These are phyloP conservation scores for Drosophila sechellia DNA, from an alignment of 1,140 invertebrate species.

Conservation along the genomic window DNA sequence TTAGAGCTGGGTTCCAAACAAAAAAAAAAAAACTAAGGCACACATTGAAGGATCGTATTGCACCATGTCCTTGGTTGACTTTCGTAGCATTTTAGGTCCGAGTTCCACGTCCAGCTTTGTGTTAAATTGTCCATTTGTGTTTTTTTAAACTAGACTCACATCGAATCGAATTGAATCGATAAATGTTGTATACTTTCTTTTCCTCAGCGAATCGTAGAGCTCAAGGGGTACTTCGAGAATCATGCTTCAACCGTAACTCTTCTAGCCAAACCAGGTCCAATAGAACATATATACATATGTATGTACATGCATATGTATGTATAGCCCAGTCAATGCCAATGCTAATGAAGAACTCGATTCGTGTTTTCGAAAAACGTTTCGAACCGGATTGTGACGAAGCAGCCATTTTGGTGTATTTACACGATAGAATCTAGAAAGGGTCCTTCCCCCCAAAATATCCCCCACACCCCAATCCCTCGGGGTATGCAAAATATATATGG, in stretches of 20 bases:
- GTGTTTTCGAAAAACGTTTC: slow-evolving; percentile 5
- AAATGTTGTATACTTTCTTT: slow-evolving; percentile 48
- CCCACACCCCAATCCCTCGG: slow-evolving; percentile 13
- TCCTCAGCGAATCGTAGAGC: slow-evolving; percentile 61
- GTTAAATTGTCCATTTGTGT: slow-evolving; percentile 10
- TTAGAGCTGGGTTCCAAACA: slow-evolving; percentile 35
- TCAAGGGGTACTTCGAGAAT: slow-evolving; percentile 49
- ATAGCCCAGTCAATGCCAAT: slow-evolving; percentile 35
- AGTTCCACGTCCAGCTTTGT: slow-evolving; percentile 17
- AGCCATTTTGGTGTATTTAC: slow-evolving; percentile 19
- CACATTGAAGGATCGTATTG: slow-evolving; percentile 12
- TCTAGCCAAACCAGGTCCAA: slow-evolving; percentile 34
- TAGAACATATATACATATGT: slow-evolving; percentile 13
- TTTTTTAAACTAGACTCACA: slow-evolving; percentile 6
- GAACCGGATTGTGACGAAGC: slow-evolving; percentile 11
- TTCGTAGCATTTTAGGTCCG: slow-evolving; percentile 7
- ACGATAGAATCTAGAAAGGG: slow-evolving; percentile 18
- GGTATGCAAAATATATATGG: slow-evolving; percentile 32
- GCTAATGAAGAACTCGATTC: slow-evolving; percentile 4
- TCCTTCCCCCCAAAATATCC: slow-evolving; percentile 1
- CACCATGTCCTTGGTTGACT: slow-evolving; percentile 31
- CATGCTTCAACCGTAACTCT: slow-evolving; percentile 37
- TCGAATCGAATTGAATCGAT: neutral
- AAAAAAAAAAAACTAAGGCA: neutral
- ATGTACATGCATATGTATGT: neutral